Evolutionary conservation across 2,888 invertebrate species (phyloP), one percentile per base, ranked within the genome.

Genomic region (Cryptocephalus primarius): DNA sequence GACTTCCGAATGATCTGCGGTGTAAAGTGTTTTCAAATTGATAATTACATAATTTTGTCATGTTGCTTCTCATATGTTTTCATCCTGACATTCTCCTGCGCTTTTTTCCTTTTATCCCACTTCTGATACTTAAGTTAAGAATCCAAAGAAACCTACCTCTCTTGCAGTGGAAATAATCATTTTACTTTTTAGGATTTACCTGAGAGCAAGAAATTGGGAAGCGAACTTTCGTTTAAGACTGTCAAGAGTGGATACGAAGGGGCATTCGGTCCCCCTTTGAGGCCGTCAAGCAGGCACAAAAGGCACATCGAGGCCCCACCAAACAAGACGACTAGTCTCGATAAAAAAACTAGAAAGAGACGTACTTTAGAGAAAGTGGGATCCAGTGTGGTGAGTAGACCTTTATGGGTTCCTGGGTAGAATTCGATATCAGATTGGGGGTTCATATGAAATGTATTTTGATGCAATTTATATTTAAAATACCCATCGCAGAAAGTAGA

Each of bases 351-450:
- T 9, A 60, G 79, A 56, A 82, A 82, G 59, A 72, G 81, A 50
- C 72, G 79, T 48, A 80, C 79, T 53, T 71, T 75, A 12, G 82
- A 82, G 57, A 80, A 79, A 65, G 69, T 75, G 55, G 73, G 76
- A 46, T 72, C 75, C 38, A 77, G 75, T 60, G 77, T 79, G 71
- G 80, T 80, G 72, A 80, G 79, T 75, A 4, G 12, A 22, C 6
- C 3, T 22, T 22, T 22, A 22, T 22, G 2, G 6, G 22, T 22
- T 22, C 6, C 6, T 6, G 6, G 22, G 6, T 22, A n/a, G n/a
- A n/a, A n/a, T n/a, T n/a, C n/a, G n/a, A 22, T 22, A 6, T 2
- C 3, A 6, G 22, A 6, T 22, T 22, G 22, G 22, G 22, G 22
- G 22, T 22, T 22, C 22, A 22, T 22, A 22, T 22, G 22, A 22